These are phyloP conservation scores for Hoplias malabaricus DNA, from an alignment of 2,113 vertebrate genomes.

Conservation along the genomic window DNA sequence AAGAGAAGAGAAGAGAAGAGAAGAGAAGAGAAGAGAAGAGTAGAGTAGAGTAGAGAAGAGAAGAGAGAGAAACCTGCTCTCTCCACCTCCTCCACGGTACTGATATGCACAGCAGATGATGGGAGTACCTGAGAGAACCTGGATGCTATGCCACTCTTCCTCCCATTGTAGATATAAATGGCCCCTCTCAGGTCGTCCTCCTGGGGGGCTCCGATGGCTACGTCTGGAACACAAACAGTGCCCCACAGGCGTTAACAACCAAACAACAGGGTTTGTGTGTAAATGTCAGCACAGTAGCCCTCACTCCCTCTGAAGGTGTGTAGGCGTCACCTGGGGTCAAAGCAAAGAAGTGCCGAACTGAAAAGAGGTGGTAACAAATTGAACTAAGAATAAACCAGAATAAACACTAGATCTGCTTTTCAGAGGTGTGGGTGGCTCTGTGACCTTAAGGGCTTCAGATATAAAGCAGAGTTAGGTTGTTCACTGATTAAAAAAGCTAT, in stretches of 20 bases:
- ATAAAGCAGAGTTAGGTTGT: too few relatives aligned
- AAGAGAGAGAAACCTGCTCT: constrained; percentile 13
- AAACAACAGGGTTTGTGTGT: too few relatives aligned
- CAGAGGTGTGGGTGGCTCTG: too few relatives aligned
- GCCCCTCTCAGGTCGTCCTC: constrained; percentile 79
- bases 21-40: not conserved
- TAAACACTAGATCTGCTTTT: too few relatives aligned
- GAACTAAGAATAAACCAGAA: too few relatives aligned
- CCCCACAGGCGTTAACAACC: not conserved
- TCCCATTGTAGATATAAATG: constrained; percentile 88
- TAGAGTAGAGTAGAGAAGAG: not conserved
- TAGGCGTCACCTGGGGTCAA: too few relatives aligned
- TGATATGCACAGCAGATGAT: constrained; percentile 29
- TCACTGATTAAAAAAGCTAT: too few relatives aligned
- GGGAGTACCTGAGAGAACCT: constrained; percentile 78
- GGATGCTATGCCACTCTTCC: constrained; percentile 73
- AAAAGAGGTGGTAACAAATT: too few relatives aligned
- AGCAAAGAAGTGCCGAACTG: too few relatives aligned
- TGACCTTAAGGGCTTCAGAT: too few relatives aligned
- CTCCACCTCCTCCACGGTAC: not conserved
- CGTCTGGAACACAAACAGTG: constrained; percentile 69
- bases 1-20: not conserved
- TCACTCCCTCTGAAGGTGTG: too few relatives aligned
- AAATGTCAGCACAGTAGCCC: too few relatives aligned
- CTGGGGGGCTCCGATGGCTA: constrained; percentile 85